These are phyloP conservation scores for Frankliniella intonsa DNA, from an alignment of 2,888 invertebrate genomes.

Conservation along the genomic window DNA sequence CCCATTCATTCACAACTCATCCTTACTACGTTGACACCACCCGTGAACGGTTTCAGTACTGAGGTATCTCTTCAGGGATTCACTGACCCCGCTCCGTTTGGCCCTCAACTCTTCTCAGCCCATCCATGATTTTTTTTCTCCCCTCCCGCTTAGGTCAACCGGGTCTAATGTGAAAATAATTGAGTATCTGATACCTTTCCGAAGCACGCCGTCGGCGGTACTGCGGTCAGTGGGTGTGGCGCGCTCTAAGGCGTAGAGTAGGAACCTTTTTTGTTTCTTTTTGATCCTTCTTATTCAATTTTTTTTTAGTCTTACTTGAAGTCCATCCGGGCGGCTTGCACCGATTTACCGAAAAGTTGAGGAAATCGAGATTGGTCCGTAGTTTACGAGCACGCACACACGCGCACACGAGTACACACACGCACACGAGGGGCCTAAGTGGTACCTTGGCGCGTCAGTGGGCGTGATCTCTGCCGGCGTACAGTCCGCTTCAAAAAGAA, in stretches of 20 bases:
- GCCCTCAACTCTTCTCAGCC: neutral
- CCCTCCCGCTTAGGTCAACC: neutral
- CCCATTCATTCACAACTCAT: too few relatives aligned
- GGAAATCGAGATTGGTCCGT: slow-evolving; percentile 17
- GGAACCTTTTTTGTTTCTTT: neutral
- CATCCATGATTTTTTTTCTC: neutral
- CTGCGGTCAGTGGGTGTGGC: neutral
- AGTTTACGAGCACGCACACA: slow-evolving; percentile 12
- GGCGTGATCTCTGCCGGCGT: neutral
- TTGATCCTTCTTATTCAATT: neutral
- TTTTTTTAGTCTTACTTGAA: neutral
- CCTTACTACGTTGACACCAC: too few relatives aligned
- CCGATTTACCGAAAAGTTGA: slow-evolving; percentile 4
- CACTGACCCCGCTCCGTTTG: neutral
- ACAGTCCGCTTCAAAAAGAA: neutral
- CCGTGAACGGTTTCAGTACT: too few relatives aligned
- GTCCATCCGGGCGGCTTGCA: neutral
- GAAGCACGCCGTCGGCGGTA: neutral
- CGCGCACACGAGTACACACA: neutral
- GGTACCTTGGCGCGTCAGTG: slow-evolving; percentile 21
- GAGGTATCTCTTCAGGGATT: too few relatives aligned
- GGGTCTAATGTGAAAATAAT: slow-evolving; percentile 17
- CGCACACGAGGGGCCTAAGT: neutral
- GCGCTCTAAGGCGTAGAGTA: neutral
- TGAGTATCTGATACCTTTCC: slow-evolving; percentile 14